Base-by-base conservation (phyloP, 2,797 vertebrate species). In the Bovichtus diacanthus region DNA sequence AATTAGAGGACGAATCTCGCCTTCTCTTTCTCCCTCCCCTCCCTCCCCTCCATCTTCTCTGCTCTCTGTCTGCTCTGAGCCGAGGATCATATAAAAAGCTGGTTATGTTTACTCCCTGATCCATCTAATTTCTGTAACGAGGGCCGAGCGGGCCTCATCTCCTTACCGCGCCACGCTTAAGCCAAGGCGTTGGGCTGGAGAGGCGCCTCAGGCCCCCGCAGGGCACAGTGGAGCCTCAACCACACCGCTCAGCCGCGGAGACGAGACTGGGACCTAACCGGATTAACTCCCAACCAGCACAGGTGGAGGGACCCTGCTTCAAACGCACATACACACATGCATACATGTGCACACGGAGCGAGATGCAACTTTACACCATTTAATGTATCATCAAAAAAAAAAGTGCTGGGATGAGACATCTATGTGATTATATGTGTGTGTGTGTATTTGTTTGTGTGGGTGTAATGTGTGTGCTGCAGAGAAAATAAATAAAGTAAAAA, bases 101-200 rank as follows among this genome's bases (percentile, higher is more conserved):
- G 70, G 94, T 94, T 96, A 95, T 97, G 95, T 98, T 98, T 97
- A 96, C 95, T 96, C 97, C 96, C 96, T 96, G 95, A 96, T 97
- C 96, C 95, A 93, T 96, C 96, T 97, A 96, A 97, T 97, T 97
- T 97, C 94, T 95, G 96, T 97, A 97, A 97, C 95, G 91, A 96
- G 94, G 95, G 90, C 95, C 95, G 87, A 85, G 68, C 93, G 90
- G 93, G 91, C 94, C 96, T 95, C 96, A 95, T 96, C 96, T 96
- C 94, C 95, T 94, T 94, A 94, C 96, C 93, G 94, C 93, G 67
- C 90, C 84, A 80, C 94, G 95, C 95, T 94, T 95, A 91, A 94
- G 95, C 94, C 95, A 85, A 93, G 89, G 94, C 90, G 85, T 88
- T 81, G 86, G 90, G 95, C 95, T 95, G 92, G 93, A 96, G 94